Base-by-base conservation (phyloP, 2,797 vertebrate species). In the Aulostomus chinensis region DNA sequence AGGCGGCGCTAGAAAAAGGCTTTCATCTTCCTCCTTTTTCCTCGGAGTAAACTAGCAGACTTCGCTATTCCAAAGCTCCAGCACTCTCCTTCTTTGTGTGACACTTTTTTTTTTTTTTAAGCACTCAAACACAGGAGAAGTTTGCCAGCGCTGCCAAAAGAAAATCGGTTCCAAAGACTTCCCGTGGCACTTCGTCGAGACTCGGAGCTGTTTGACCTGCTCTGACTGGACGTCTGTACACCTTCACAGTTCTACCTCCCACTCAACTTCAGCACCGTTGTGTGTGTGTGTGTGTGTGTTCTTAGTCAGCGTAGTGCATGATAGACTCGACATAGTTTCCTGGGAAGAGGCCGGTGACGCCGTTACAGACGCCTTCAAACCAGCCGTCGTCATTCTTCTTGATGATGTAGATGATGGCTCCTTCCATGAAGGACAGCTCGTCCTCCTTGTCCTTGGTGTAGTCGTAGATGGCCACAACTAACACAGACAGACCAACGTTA, bases 381-480 rank as follows among this genome's bases (percentile, higher is more conserved):
- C 97, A 99, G 84, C 97, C 97, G 0, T 99, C 97, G 0, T 99
- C 97, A 0, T 99, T 99, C 84, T 99, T 99, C 93, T 98, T 99
- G 86, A 99, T 98, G 55, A 99, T 96, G 52, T 98, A 99, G 87
- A 99, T 99, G 91, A 99, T 98, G 81, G 97, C 93, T 42, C 97
- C 97, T 76, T 99, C 97, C 93, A 97, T 96, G 69, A 99, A 99
- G 0, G 96, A 98, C 72, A 99, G 91, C 93, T 99, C 97, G 1
- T 99, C 97, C 3, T 98, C 96, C 80, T 99, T 98, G 91, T 99
- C 97, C 88, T 98, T 97, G 75, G 88, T 74, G 85, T 99, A 99
- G 86, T 99, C 97, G 31, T 99, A 98, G 89, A 98, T 98, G 85
- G 97, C 97, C 86, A 98, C 96, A 69, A 99, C 96, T 99, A 36